These are phyloP conservation scores for Eubucco bourcierii DNA, from an alignment of 2,113 vertebrate genomes.

Conservation along the genomic window DNA sequence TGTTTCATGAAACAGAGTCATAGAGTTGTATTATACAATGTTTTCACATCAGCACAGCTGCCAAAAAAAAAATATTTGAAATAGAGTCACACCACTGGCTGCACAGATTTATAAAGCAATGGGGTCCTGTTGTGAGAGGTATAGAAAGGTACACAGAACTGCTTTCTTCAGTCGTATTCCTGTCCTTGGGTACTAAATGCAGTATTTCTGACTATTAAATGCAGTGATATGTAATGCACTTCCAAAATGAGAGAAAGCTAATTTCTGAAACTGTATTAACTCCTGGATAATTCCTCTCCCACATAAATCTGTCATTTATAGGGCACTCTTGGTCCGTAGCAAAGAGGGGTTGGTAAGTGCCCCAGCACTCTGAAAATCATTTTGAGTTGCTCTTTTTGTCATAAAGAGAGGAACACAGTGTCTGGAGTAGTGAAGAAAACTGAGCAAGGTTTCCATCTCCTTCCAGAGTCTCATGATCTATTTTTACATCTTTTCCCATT, in stretches of 20 bases:
- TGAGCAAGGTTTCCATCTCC: neutral
- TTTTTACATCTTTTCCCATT: constrained; percentile 35
- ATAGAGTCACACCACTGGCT: neutral
- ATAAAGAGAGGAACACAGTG: neutral
- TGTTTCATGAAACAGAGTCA: neutral
- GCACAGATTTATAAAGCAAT: neutral
- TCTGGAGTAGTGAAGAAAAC: neutral
- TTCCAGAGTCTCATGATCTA: constrained; percentile 22
- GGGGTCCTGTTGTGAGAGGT: neutral
- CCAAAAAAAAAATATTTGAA: neutral
- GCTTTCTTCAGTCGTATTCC: neutral
- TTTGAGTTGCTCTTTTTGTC: neutral
- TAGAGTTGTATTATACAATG: fast-evolving
- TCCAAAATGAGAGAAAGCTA: neutral
- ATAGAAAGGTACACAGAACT: neutral
- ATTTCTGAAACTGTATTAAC: neutral
- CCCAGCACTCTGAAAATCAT: neutral
- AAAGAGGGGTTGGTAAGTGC: neutral
- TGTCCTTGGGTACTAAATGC: neutral
- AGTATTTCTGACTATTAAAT: neutral
- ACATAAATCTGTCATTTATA: neutral
- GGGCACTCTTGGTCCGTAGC: neutral
- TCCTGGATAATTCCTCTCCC: neutral
- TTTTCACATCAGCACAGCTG: neutral
- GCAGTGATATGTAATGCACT: neutral